These are phyloP conservation scores for Drosophila subquinaria DNA, from an alignment of 2,888 invertebrate genomes.

Conservation along the genomic window DNA sequence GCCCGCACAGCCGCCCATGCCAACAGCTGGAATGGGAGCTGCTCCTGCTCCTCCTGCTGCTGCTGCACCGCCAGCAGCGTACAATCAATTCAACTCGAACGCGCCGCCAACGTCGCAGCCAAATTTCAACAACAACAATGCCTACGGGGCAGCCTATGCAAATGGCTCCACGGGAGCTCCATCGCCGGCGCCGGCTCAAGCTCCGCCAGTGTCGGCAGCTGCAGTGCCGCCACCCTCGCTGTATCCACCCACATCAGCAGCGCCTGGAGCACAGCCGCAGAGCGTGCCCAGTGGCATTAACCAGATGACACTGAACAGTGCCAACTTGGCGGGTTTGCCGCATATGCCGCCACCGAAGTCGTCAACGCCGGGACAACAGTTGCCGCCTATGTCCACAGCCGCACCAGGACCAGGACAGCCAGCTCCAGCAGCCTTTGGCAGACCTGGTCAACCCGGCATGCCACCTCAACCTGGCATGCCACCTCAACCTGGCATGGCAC, in stretches of 20 bases:
- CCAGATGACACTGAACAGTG: conserved; percentile 83
- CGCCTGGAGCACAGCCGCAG: conserved; percentile 57
- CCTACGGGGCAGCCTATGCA: conserved; percentile 56
- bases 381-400: conserved; percentile 37
- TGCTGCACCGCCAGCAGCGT: conserved; percentile 41
- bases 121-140: conserved; percentile 60
- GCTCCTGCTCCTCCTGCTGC: conserved; percentile 20
- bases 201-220: conserved; percentile 25
- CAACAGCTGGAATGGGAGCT: conserved; percentile 37
- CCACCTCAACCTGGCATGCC: conserved; percentile 11
- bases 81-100: conserved; percentile 67
- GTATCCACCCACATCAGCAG: conserved; percentile 45
- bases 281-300: conserved; percentile 69
- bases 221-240: conserved; percentile 27
- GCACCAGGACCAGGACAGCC: conserved; percentile 37
- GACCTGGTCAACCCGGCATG: conserved; percentile 37
- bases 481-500: conserved; percentile 4
- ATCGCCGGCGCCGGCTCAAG: conserved; percentile 15
- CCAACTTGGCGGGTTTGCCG: conserved; percentile 81
- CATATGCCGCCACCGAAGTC: conserved; percentile 84
- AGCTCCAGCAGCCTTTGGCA: conserved; percentile 35
- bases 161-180: conserved; percentile 65
- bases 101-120: conserved; percentile 49
- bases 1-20: conserved; percentile 40
- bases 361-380: conserved; percentile 39